These are phyloP conservation scores for Columba guinea DNA, from an alignment of 2,797 vertebrate genomes.

Conservation along the genomic window DNA sequence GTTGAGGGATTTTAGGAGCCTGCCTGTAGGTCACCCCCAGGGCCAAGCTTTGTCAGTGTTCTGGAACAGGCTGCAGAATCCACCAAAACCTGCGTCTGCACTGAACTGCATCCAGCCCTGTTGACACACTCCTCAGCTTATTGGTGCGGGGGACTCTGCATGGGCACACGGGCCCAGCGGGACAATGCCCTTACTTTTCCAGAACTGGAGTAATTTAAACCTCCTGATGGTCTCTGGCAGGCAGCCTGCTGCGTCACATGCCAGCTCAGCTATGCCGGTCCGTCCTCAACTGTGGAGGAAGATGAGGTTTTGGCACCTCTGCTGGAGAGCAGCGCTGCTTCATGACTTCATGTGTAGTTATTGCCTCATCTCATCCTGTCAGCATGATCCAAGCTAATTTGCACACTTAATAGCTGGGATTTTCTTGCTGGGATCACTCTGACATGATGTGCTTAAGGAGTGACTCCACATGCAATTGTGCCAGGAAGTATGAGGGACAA, in stretches of 20 bases:
- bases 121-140: not conserved
- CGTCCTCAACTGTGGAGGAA: rapidly evolving
- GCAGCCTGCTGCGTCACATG: not conserved
- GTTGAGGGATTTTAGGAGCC: not conserved
- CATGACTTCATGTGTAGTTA: not conserved
- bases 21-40: not conserved
- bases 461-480: rapidly evolving
- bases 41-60: not conserved
- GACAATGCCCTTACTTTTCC: not conserved
- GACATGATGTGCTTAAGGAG: not conserved
- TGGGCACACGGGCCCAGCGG: rapidly evolving
- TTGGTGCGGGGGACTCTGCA: rapidly evolving
- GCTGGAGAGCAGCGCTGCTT: not conserved
- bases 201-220: not conserved
- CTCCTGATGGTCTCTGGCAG: not conserved
- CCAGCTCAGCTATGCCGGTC: rapidly evolving
- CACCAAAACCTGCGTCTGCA: rapidly evolving
- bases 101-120: rapidly evolving
- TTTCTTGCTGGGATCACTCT: not conserved
- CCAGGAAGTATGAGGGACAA: not conserved
- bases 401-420: not conserved
- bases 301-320: not conserved
- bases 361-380: not conserved
- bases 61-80: not conserved
- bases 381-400: not conserved